Evolutionary conservation across 92 coral and sea anemone species (phyloP).

Genomic region (Virgularia gustaviana): DNA sequence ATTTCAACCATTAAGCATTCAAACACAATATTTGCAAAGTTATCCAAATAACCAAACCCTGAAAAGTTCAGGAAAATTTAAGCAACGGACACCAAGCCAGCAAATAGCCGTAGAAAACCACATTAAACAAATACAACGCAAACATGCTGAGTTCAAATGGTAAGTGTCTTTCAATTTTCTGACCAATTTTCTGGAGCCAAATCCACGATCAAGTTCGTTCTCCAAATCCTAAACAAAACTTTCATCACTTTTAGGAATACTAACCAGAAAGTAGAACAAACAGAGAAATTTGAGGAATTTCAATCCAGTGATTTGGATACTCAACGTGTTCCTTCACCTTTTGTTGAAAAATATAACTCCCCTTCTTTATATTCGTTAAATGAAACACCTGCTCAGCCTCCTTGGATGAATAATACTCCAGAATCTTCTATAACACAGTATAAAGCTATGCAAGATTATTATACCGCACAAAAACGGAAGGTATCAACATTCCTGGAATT

Average conservation of each 20-base stretch:
- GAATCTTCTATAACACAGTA: neutral
- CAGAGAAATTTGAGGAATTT: no score
- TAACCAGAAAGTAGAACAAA: no score
- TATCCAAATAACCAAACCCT: no score
- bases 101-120: slow-evolving; percentile 18
- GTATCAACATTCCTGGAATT: no score
- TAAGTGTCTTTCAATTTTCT: neutral
- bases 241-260: no score
- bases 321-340: slow-evolving; percentile 32
- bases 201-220: neutral
- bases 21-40: no score
- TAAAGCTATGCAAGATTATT: no score
- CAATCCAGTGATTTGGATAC: slow-evolving; percentile 4
- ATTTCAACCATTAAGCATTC: no score
- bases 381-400: neutral
- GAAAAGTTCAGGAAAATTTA: slow-evolving; percentile 6
- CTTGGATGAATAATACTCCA: neutral
- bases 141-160: slow-evolving; percentile 40
- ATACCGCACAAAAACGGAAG: no score
- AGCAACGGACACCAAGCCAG: neutral
- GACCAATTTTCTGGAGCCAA: neutral
- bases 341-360: slow-evolving; percentile 5
- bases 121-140: slow-evolving; percentile 31
- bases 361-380: slow-evolving; percentile 19
- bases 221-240: no score